Conservation (phyloP, 1,140 invertebrate species). For the Brachionus plicatilis region DNA sequence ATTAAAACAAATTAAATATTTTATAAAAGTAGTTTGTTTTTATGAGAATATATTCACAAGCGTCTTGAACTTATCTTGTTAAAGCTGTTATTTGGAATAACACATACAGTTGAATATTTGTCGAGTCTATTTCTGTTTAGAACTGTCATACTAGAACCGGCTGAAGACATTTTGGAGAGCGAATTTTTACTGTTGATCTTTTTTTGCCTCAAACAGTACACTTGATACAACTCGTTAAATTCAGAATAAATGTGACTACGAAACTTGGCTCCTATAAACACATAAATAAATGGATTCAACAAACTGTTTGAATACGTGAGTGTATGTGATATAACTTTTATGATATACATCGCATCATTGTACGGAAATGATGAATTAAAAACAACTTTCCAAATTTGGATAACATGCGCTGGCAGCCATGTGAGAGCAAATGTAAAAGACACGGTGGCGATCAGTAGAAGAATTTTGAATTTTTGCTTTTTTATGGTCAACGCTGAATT, state of each 20-base stretch:
- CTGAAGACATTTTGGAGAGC: background rate
- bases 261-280: conserved; percentile 40
- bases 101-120: background rate
- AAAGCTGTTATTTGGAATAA: background rate
- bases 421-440: conserved; percentile 29
- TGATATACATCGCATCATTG: conserved; percentile 39
- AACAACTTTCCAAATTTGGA: conserved; percentile 41
- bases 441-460: conserved; percentile 34
- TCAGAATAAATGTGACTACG: conserved; percentile 18
- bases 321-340: conserved; percentile 38
- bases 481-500: background rate
- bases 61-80: background rate
- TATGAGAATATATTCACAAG: background rate
- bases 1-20: background rate
- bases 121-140: background rate
- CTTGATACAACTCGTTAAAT: conserved; percentile 8
- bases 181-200: background rate
- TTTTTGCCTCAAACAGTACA: background rate
- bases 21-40: background rate
- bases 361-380: conserved; percentile 40
- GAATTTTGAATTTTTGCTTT: conserved; percentile 25
- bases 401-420: conserved; percentile 41
- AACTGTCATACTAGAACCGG: background rate
- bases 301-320: conserved; percentile 39
- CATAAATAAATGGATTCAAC: conserved; percentile 41